phyloP scores from a whole-genome alignment of 2,113 vertebrate genomes.

The Lipophrys pholis region DNA sequence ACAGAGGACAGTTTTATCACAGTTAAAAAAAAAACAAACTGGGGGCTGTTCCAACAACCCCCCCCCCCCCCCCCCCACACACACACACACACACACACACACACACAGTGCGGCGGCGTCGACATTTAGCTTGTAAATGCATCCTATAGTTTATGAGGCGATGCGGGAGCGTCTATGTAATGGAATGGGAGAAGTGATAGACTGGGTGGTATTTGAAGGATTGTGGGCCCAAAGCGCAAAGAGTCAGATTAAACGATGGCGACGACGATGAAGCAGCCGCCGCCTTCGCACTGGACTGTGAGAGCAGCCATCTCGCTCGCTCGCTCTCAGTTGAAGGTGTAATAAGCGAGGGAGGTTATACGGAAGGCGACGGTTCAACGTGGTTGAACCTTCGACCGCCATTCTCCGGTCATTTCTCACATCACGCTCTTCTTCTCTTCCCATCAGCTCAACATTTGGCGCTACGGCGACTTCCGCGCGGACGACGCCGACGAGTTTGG shows the following conservation, averaged over 20 bases:
- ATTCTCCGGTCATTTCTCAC: too few species aligned
- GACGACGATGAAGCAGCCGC: slow-evolving; percentile 7
- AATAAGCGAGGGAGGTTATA: too few species aligned
- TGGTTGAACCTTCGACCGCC: too few species aligned
- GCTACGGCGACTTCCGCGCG: slow-evolving; percentile 93
- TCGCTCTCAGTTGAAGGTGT: neutral
- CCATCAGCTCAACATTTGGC: slow-evolving; percentile 92
- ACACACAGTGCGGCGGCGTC: slow-evolving; percentile 13
- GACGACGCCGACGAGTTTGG: slow-evolving; percentile 93
- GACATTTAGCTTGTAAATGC: slow-evolving; percentile 47
- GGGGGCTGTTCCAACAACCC: slow-evolving; percentile 20
- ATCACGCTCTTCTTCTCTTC: neutral
- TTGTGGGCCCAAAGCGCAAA: slow-evolving; percentile 41
- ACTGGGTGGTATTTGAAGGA: slow-evolving; percentile 51
- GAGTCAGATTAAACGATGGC: slow-evolving; percentile 31
- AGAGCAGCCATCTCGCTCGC: slow-evolving; percentile 17
- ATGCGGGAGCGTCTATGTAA: slow-evolving; percentile 37
- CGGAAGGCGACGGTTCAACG: too few species aligned
- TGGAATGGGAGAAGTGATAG: slow-evolving; percentile 58
- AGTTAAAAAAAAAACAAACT: slow-evolving; percentile 49
- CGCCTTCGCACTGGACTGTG: slow-evolving; percentile 16
- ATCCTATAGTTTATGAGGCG: slow-evolving; percentile 57
- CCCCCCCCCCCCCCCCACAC: too few species aligned
- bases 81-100: slow-evolving; percentile 21
- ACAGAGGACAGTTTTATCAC: slow-evolving; percentile 32